A percentile compares a stretch with the other conserved stretches of the same genome.
Conservation (phyloP, 2,797 vertebrate species). For the Danio choprae region DNA sequence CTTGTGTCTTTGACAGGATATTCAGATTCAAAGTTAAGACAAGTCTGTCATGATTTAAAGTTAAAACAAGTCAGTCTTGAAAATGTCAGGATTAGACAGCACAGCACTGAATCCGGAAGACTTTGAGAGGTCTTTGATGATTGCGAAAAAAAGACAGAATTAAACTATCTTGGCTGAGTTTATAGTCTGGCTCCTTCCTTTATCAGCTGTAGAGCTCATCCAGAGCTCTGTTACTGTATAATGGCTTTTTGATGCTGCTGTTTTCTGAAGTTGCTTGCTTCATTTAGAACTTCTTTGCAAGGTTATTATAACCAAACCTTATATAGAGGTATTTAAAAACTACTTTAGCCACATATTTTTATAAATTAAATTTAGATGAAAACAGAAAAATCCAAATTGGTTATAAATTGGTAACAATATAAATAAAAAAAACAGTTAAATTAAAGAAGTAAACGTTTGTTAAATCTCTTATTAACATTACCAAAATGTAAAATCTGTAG, state of each 20-base stretch:
- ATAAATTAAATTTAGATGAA: too few species aligned
- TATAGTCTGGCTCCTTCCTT: neutral
- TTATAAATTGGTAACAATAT: too few species aligned
- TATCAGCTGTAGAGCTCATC: neutral
- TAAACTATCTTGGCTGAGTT: neutral
- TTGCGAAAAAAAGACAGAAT: neutral
- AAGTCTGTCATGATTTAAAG: too few species aligned
- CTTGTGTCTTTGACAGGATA: neutral
- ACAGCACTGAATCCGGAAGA: neutral
- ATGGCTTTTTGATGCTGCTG: neutral
- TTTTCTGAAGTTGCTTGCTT: neutral
- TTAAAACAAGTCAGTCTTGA: conserved; percentile 5
- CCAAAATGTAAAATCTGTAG: neutral
- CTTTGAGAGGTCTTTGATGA: neutral
- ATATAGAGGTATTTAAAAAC: too few species aligned
- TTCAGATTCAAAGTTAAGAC: neutral
- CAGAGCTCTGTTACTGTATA: neutral
- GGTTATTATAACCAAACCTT: too few species aligned
- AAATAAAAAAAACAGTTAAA: too few species aligned
- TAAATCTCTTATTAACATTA: neutral
- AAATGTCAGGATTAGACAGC: neutral
- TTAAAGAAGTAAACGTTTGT: neutral
- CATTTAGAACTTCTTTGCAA: neutral
- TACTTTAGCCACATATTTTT: too few species aligned
- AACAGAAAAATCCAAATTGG: too few species aligned